Percentiles rank a stretch among this genome's conserved stretches.
Conservation (phyloP, 2,797 vertebrate genomes). For the Anisognathus igniventris region DNA sequence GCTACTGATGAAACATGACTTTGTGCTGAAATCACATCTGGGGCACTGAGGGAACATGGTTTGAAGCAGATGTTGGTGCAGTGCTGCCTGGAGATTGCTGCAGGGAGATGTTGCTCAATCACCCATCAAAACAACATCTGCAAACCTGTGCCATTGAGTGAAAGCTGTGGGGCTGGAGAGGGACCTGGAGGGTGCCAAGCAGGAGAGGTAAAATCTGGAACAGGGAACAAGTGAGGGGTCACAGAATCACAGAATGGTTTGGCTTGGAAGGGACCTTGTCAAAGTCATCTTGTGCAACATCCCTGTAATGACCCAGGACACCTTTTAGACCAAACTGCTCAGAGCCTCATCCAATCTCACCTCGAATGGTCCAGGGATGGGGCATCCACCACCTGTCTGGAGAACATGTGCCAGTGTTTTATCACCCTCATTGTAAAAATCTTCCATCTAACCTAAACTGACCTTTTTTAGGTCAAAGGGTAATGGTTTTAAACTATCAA, state of each 20-base stretch:
- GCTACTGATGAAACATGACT: not conserved
- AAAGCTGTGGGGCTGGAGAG: not conserved
- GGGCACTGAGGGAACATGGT: not conserved
- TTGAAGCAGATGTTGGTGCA: not conserved
- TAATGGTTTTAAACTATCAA: not conserved
- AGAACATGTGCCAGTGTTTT: not conserved
- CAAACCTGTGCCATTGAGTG: accelerated
- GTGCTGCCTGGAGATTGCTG: not conserved
- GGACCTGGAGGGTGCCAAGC: not conserved
- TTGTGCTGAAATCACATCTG: not conserved
- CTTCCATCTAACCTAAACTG: not conserved
- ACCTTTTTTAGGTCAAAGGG: not conserved
- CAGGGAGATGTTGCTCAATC: not conserved
- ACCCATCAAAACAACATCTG: not conserved
- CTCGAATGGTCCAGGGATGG: not conserved
- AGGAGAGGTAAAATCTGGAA: not conserved
- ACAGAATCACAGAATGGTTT: not conserved
- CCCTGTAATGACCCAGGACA: not conserved
- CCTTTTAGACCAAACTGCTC: not conserved
- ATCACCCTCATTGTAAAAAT: not conserved
- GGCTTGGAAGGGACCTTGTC: not conserved
- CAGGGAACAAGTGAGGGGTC: not conserved
- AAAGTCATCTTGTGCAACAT: not conserved
- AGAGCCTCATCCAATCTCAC: not conserved
- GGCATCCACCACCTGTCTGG: not conserved